These are phyloP conservation scores for Eupithecia centaureata DNA, from an alignment of 2,888 invertebrate species.

Conservation along the genomic window DNA sequence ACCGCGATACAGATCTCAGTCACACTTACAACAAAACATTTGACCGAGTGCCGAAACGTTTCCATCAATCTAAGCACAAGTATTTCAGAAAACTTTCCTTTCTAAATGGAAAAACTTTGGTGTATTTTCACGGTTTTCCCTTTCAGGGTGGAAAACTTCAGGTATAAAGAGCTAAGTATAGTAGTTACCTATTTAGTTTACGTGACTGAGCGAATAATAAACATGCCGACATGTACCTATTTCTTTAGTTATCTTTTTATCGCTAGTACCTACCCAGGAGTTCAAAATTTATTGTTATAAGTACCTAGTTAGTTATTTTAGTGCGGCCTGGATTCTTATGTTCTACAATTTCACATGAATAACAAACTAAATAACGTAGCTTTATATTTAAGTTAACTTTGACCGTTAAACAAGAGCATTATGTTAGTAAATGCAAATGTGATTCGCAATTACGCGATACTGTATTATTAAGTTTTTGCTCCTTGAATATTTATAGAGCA, in stretches of 20 bases:
- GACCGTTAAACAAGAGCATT: slow-evolving; percentile 50
- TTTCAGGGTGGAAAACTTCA: background rate
- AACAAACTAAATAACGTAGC: background rate
- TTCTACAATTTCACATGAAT: no score
- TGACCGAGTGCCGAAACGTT: slow-evolving; percentile 42
- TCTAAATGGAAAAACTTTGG: slow-evolving; percentile 23
- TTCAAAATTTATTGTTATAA: no score
- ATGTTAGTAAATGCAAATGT: slow-evolving; percentile 58
- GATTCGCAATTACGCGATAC: slow-evolving; percentile 78
- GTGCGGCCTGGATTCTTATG: no score
- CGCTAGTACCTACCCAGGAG: no score
- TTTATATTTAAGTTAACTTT: slow-evolving; percentile 27
- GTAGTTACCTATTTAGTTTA: no score
- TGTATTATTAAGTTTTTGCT: slow-evolving; percentile 73
- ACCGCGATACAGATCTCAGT: slow-evolving; percentile 57
- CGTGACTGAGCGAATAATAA: no score
- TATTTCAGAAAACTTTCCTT: slow-evolving; percentile 25
- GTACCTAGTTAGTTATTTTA: no score
- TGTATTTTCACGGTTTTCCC: background rate
- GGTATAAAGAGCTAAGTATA: no score
- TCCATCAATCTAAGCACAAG: slow-evolving; percentile 23
- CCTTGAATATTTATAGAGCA: slow-evolving; percentile 80
- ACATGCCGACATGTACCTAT: no score
- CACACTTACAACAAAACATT: slow-evolving; percentile 51
- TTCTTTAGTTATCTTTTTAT: no score